phyloP scores from a whole-genome alignment of 2,797 vertebrate genomes.

The Pipistrellus pipistrellus region DNA sequence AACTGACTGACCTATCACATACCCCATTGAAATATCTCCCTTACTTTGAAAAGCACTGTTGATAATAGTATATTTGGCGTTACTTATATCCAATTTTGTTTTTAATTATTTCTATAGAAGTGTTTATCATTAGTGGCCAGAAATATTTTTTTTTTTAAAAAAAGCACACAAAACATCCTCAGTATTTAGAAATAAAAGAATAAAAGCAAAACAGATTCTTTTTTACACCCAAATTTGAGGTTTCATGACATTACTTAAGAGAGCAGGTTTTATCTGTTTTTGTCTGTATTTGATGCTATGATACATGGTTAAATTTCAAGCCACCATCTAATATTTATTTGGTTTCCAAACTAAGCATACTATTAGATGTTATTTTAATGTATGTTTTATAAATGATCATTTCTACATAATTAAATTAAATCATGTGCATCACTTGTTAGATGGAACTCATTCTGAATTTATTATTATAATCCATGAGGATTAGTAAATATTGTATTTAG shows the following conservation, averaged over 20 bases:
- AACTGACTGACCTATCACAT: background rate
- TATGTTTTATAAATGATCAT: conserved; percentile 68
- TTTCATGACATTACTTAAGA: conserved; percentile 18
- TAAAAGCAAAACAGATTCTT: background rate
- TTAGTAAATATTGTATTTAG: conserved; percentile 75
- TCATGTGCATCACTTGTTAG: conserved; percentile 62
- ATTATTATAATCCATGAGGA: conserved; percentile 69
- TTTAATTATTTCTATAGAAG: conserved; percentile 26
- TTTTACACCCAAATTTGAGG: background rate
- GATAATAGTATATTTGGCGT: conserved; percentile 4
- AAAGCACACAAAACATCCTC: background rate
- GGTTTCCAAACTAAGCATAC: conserved; percentile 53
- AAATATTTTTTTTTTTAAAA: background rate
- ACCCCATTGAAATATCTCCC: background rate
- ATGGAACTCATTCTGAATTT: conserved; percentile 70
- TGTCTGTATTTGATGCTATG: conserved; percentile 11
- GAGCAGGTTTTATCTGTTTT: conserved; percentile 52
- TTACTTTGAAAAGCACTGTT: background rate
- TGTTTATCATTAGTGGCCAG: conserved; percentile 4
- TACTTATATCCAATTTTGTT: background rate
- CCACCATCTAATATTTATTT: conserved; percentile 59
- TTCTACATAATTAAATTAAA: conserved; percentile 80
- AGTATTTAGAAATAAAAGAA: conserved; percentile 52
- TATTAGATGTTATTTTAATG: conserved; percentile 65
- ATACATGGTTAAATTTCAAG: conserved; percentile 56